Base-by-base conservation (phyloP, 2,113 vertebrate genomes). In the Amphilophus citrinellus region DNA sequence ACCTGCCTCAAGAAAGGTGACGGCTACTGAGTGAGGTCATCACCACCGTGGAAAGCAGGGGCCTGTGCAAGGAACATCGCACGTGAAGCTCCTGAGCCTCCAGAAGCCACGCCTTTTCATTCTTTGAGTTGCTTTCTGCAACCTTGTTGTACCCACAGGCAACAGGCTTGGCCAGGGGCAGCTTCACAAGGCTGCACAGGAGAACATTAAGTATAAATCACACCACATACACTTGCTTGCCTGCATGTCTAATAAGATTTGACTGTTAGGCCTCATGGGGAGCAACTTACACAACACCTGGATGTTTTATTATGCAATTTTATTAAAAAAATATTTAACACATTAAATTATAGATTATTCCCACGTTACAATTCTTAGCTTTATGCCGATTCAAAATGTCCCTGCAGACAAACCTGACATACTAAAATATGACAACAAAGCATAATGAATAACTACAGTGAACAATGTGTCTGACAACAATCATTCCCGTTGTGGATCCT, bases 31-130 rank as follows among this genome's bases (percentile, higher is more conserved):
- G 2, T 1, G 2, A 60, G 79, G 2, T 86, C 88, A 37, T 60
- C 91, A 91, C 94, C 95, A 2, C 96, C 95, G 95, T 95, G 95
- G 92, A 84, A 93, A 82, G 91, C 94, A 95, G 95, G 95, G 11
- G 2, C n/a, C 2, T 96, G 95, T 96, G 24, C 91, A 89, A 95
- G 82, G 95, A 95, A 95, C 88, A 96, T 96, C 96, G 95, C 96
- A 96, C 96, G 91, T 94, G 87, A 61, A 76, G 0, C 93, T 89
- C 88, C 95, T 1, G 65, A 76, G 2, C 27, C 95, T 96, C 76
- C 20, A 53, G 95, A 61, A 93, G 94, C 84, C 86, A 94, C 94
- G 96, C 96, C 96, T 95, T 96, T 93, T 92, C 90, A 93, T 94
- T 92, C 94, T 80, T 93, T 90, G 84, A 50, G 58, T 83, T 94